Conservation (phyloP, 2,113 vertebrate species). For the Pteronura brasiliensis region DNA sequence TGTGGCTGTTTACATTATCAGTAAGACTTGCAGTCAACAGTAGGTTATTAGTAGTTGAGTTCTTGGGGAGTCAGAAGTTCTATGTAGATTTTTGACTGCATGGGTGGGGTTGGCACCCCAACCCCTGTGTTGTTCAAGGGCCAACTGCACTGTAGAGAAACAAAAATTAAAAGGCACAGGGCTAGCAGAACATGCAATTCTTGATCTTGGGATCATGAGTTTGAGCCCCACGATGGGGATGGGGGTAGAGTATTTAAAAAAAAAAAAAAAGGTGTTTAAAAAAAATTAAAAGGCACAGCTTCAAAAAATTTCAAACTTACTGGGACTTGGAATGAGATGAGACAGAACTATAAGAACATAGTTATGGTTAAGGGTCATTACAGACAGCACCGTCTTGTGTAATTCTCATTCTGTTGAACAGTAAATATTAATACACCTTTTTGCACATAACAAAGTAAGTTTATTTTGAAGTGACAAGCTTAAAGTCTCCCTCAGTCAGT, state of each 20-base stretch:
- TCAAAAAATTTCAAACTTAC: slow-evolving; percentile 10
- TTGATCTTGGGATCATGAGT: not conserved
- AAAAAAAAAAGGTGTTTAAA: not conserved
- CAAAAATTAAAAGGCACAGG: not conserved
- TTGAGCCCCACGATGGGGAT: not conserved
- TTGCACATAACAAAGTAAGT: not conserved
- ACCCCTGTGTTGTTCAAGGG: not conserved
- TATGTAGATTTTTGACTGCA: not conserved
- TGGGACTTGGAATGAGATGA: not conserved
- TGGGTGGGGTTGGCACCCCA: not conserved
- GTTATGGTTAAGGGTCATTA: not conserved
- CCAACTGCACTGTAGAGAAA: not conserved
- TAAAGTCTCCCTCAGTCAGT: not conserved
- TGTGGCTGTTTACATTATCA: not conserved
- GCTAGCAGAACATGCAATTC: not conserved
- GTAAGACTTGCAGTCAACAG: not conserved
- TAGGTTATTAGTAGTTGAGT: not conserved
- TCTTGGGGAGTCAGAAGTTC: not conserved
- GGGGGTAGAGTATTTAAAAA: not conserved
- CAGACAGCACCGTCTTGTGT: not conserved
- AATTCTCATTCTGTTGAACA: not conserved
- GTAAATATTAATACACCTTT: not conserved
- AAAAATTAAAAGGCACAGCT: not conserved
- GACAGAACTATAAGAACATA: not conserved
- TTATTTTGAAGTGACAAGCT: not conserved